Evolutionary conservation across 2,888 invertebrate species (phyloP), one percentile per base, ranked within the genome.

Genomic region (Synanthedon tipuliformis): DNA sequence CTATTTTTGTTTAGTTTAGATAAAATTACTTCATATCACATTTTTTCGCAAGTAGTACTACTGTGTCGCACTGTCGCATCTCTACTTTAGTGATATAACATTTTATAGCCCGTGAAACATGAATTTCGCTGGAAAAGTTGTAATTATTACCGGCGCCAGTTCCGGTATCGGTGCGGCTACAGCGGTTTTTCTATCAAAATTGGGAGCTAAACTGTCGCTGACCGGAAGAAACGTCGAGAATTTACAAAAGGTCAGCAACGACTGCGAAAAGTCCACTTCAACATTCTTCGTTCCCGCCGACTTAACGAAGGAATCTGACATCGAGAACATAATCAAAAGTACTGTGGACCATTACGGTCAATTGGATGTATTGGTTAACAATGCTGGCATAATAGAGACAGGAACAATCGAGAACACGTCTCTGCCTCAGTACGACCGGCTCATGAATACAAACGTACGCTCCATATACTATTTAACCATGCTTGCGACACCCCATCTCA

Each of bases 361-460:
- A 71, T 78, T 96, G 11, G 95, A 96, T 78, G 91, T 96, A n/a
- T 75, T 96, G 51, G 89, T 96, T 0, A 96, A 98, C 75, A 96
- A 95, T 81, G 98, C 98, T 13, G 98, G 98, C 3, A 91, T 94
- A 34, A 78, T 97, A 23, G 94, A 93, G 69, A 84, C 84, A 0
- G 98, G 97, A 40, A 89, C 90, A 1, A 96, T 97, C 63, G 97
- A 98, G 80, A 94, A 89, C 59, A 95, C 97, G 0, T 90, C 90
- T 16, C 68, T 98, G 62, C 94, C 94, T 50, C 96, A 97, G 69
- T 98, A 92, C 69, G 98, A 99, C 75, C 89, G 92, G 23, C 84
- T 96, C 11, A 96, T 99, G 91, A 94, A 95, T 66, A 91, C 94
- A 2, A 99, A 99, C 77, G 93, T 97, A 0, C 91, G 96, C 56